A percentile compares a stretch with the other conserved stretches of the same genome.
phyloP scores from a whole-genome alignment of 2,888 invertebrate genomes.

The Drosophila antonietae region DNA sequence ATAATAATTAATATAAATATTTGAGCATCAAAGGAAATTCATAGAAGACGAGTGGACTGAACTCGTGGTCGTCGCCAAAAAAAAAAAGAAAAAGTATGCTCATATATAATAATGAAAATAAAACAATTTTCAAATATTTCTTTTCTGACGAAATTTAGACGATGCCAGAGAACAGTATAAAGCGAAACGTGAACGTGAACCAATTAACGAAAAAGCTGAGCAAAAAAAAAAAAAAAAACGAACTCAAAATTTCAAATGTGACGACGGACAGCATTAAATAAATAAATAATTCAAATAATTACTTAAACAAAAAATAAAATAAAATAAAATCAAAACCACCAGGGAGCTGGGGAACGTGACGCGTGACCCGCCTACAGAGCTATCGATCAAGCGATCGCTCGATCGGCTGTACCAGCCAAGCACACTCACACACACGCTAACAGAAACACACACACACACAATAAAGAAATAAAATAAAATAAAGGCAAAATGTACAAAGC shows the following conservation, averaged over 20 bases:
- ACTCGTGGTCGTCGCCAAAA: constrained; percentile 70
- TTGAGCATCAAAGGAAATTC: constrained; percentile 73
- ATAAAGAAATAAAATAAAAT: constrained; percentile 45
- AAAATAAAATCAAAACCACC: constrained; percentile 17
- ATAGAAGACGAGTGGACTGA: constrained; percentile 72
- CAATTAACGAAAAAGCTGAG: constrained; percentile 53
- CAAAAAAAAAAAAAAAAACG: constrained; percentile 30
- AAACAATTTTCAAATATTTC: constrained; percentile 58
- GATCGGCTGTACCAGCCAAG: constrained; percentile 40
- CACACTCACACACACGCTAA: constrained; percentile 2
- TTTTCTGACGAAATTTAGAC: constrained; percentile 67
- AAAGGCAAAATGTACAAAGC: constrained; percentile 72
- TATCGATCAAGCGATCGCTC: constrained; percentile 73
- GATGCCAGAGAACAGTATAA: constrained; percentile 57
- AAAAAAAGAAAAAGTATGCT: constrained; percentile 16
- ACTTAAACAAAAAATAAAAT: constrained; percentile 19
- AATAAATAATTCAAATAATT: constrained; percentile 71
- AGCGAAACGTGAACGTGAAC: constrained; percentile 71
- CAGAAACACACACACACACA: constrained; percentile 14
- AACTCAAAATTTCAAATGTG: constrained; percentile 48
- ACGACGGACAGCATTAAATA: constrained; percentile 57
- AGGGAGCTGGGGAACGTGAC: constrained; percentile 63
- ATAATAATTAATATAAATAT: constrained; percentile 14
- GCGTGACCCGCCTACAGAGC: constrained; percentile 79
- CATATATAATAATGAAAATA: constrained; percentile 39